Evolutionary conservation across 2,797 vertebrate genomes (phyloP).

Genomic region (Sibirionetta formosa): DNA sequence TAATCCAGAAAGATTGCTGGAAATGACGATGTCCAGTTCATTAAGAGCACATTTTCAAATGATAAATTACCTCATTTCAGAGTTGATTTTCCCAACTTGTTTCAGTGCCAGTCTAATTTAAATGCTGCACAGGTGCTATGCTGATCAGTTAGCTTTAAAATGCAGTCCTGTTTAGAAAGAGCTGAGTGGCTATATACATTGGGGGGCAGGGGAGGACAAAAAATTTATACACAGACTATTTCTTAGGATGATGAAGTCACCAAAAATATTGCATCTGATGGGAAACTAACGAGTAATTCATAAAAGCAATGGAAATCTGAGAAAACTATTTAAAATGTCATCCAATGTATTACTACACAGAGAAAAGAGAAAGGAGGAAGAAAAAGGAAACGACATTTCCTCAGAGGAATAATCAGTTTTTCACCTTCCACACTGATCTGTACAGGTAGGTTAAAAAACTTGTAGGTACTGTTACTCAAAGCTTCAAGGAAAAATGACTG

Average conservation of each 20-base stretch:
- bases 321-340: neutral
- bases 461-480: neutral
- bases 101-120: conserved; percentile 32
- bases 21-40: conserved; percentile 45
- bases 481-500: neutral
- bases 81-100: neutral
- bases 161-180: neutral
- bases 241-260: neutral
- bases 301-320: neutral
- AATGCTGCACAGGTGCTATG: neutral
- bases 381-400: neutral
- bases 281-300: neutral
- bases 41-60: conserved; percentile 65
- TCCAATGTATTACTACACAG: fast-evolving
- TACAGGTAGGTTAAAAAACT: neutral
- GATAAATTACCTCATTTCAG: conserved; percentile 47
- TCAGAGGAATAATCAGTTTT: neutral
- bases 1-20: conserved; percentile 48
- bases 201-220: neutral
- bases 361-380: neutral
- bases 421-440: neutral
- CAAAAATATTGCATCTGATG: neutral
- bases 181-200: neutral
- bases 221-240: neutral
- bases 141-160: neutral